A percentile compares a stretch with the other conserved stretches of the same genome.
phyloP scores from a whole-genome alignment of 37 sponge, comb jelly and placozoan genomes.

The Spongilla lacustris region DNA sequence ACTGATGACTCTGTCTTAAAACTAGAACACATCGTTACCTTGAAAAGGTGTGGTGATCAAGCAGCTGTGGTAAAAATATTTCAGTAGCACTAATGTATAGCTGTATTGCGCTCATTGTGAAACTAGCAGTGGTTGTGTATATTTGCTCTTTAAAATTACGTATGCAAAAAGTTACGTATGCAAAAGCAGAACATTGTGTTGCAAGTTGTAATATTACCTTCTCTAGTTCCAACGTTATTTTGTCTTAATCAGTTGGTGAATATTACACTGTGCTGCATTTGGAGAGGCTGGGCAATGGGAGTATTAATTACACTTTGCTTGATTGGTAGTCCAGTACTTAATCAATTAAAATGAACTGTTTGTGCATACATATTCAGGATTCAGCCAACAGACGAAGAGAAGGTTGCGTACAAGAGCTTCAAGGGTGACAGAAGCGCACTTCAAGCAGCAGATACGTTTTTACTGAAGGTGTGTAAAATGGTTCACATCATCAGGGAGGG shows the following conservation, averaged over 20 bases:
- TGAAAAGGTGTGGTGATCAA: slow-evolving; percentile 73
- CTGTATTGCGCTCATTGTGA: no score
- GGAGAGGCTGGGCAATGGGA: no score
- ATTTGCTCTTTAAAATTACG: no score
- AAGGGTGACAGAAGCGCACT: slow-evolving; percentile 58
- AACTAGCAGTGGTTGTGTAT: no score
- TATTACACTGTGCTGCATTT: no score
- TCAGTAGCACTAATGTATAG: background rate
- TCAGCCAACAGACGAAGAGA: slow-evolving; percentile 84
- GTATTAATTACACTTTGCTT: no score
- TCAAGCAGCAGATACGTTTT: slow-evolving; percentile 59
- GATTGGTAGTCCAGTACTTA: no score
- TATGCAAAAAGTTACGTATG: no score
- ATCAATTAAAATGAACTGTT: background rate
- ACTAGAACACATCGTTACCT: slow-evolving; percentile 69
- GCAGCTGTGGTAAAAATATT: background rate
- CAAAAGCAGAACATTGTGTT: no score
- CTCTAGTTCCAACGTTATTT: no score
- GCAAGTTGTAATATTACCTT: no score
- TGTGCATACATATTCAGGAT: slow-evolving; percentile 33
- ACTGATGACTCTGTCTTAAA: slow-evolving; percentile 32
- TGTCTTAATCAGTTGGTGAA: no score
- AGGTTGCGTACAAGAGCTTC: slow-evolving; percentile 78
- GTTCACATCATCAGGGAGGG: background rate
- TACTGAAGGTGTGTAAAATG: slow-evolving; percentile 52